Evolutionary conservation across 2,113 vertebrate genomes (phyloP), one percentile per base, ranked within the genome.

Genomic region (Chamaea fasciata): DNA sequence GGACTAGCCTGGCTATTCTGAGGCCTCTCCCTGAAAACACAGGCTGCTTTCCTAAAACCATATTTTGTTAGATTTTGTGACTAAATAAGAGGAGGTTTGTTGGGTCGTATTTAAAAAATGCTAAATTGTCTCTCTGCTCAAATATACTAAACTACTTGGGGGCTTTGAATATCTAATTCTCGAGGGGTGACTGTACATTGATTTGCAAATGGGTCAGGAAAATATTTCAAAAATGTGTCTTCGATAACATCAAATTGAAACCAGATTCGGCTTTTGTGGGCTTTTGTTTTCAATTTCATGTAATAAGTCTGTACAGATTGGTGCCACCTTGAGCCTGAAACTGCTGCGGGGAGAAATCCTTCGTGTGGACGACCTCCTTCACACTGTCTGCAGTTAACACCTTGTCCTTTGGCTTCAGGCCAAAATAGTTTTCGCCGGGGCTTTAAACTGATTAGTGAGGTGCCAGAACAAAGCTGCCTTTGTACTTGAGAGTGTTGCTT

Each of bases 371-470:
- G 0, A 90, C 97, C 94, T 97, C 96, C 94, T 97, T 96, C 96
- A 92, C 50, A 9, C 63, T 97, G 49, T 91, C 97, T 95, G 91
- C n/a, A 75, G 56, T 96, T 87, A 96, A 92, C 96, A 97, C 96
- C 96, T 97, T 96, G 97, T 91, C 68, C 92, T 92, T 80, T 98
- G 97, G 96, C 97, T 91, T 44, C 13, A 59, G 59, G 97, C 97
- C 97, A 95, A 94, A 95, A 92, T 96, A 97, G 96, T 97, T 98
- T 97, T 95, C 1, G 41, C 95, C 53, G 47, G 89, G 92, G 91
- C 95, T 97, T 95, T 97, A 98, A 98, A 97, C 96, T 97, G 98
- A 98, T 98, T 98, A 98, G 97, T 91, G 97, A 64, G 95, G 94
- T 98, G 96, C 94, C 86, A 87, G 97, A 96, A 98, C 98, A 98